Base-by-base conservation (phyloP, 2,113 vertebrate genomes). In the Eulacestoma nigropectus region DNA sequence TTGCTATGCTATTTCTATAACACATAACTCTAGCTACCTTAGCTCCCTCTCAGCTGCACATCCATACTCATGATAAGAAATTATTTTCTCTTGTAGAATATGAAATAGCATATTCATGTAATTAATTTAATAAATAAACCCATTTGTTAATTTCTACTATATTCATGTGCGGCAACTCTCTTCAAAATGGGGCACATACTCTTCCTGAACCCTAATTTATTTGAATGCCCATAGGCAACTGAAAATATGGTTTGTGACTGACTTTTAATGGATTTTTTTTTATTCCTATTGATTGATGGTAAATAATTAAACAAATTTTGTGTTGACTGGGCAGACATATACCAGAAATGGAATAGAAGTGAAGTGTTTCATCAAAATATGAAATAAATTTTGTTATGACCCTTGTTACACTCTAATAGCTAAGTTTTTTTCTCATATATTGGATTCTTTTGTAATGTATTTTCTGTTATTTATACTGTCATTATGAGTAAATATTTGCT, bases 91-190 rank as follows among this genome's bases (percentile, higher is more conserved):
- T 30, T 53, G 50, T 47, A 90, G 35, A 74, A 74, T 67, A 63
- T 25, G 55, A 57, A 95, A 56, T 64, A 78, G 10, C 22, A 26
- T 50, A 70, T 19, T 80, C 11, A 23, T 23, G 20, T 69, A 84
- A 90, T 85, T 80, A 73, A 87, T 84, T 81, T 90, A 20, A 52
- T 75, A 86, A 83, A 73, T 46, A 55, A 92, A 8, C 3, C 12
- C 5, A 39, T 74, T 79, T 84, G 4, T 59, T 63, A 35, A 55
- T 92, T 89, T 82, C 13, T n/a, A 20, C 20, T 50, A 39, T 55
- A 87, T 49, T 73, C 3, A 47, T 35, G 4, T 75, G 27, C 0
- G 0, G 10, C 33, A 91, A 55, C 32, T 46, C 9, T 67, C 32
- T 91, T 93, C 72, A 88, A 85, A 82, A 65, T 35, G 13, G 8